Evolutionary conservation across 2,113 vertebrate species (phyloP), one percentile per base, ranked within the genome.

Genomic region (Dromaius novaehollandiae): DNA sequence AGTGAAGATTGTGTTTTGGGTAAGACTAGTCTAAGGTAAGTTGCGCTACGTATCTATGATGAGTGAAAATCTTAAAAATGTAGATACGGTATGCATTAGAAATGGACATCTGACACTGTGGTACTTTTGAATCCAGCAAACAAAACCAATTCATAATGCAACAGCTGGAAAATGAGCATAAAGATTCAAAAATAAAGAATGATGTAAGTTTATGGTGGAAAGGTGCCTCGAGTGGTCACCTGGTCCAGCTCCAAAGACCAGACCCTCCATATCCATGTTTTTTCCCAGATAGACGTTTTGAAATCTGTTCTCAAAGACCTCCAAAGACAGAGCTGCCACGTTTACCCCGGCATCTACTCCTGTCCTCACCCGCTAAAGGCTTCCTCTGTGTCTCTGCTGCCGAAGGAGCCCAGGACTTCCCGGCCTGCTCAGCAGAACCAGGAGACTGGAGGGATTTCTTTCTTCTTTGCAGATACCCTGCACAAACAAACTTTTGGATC

Each of bases 401-500:
- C 48, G 5, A n/a, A 46, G 17, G 46, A 71, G 17, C 48, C 34
- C 70, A 36, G 3, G 24, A 53, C 51, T 48, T 34, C 19, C 19
- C 15, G 15, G 46, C 46, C 46, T 48, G 46, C 18, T 48, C 34
- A 11, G 0, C 2, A 2, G 34, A 38, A 36, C 28, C 34, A 34
- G 19, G 42, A 30, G 10, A 6, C 0, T n/a, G n/a, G n/a, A n/a
- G 1, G 6, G 1, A 12, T 21, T 75, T 48, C 55, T 38, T 21
- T 12, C 38, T 38, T 82, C 36, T 75, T 12, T 30, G 48, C 20
- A 15, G 64, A 4, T 5, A 6, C 24, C 30, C 65, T 50, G 48
- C 48, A 18, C 13, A 64, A 16, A 18, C 13, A 64, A 16, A 42
- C 6, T 30, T 42, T 10, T 44, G n/a, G 68, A n/a, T 24, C 26